phyloP scores from a whole-genome alignment of 2,888 invertebrate genomes.

The Cerastis rubricosa region DNA sequence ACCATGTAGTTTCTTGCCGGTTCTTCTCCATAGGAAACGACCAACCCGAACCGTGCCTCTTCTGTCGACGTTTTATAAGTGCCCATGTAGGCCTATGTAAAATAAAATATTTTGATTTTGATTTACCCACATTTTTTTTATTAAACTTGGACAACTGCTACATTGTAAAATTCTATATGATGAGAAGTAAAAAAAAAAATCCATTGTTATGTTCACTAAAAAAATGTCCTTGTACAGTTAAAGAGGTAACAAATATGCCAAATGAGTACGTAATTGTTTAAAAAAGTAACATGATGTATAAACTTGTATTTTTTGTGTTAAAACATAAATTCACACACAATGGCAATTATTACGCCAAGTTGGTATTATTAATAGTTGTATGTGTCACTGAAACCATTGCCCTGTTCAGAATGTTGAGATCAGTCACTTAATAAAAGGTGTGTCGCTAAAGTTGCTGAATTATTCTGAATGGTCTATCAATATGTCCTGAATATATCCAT shows the following conservation, averaged over 20 bases:
- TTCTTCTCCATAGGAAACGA: too few relatives aligned
- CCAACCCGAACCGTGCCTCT: too few relatives aligned
- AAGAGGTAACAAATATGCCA: not conserved
- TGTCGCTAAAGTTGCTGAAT: conserved; percentile 10
- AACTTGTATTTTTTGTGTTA: conserved; percentile 2
- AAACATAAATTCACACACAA: conserved; percentile 3
- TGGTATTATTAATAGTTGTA: conserved; percentile 28
- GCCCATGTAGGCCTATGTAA: too few relatives aligned
- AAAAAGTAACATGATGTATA: not conserved
- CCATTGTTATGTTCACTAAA: not conserved
- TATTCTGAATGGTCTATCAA: not conserved
- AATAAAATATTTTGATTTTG: too few relatives aligned
- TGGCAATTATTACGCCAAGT: conserved; percentile 19
- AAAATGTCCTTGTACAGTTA: conserved; percentile 1
- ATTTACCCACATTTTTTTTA: not conserved
- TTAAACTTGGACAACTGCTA: not conserved
- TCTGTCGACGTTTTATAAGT: too few relatives aligned
- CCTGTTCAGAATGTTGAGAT: conserved; percentile 32
- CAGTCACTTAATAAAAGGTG: conserved; percentile 6
- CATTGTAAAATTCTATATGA: not conserved
- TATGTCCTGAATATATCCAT: conserved; percentile 16
- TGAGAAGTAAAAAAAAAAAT: not conserved
- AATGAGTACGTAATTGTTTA: not conserved
- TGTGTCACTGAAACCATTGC: conserved; percentile 51
- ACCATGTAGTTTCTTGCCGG: too few relatives aligned